These are phyloP conservation scores for Gallinago nigripennis DNA, from an alignment of 2,797 vertebrate genomes.

Conservation along the genomic window DNA sequence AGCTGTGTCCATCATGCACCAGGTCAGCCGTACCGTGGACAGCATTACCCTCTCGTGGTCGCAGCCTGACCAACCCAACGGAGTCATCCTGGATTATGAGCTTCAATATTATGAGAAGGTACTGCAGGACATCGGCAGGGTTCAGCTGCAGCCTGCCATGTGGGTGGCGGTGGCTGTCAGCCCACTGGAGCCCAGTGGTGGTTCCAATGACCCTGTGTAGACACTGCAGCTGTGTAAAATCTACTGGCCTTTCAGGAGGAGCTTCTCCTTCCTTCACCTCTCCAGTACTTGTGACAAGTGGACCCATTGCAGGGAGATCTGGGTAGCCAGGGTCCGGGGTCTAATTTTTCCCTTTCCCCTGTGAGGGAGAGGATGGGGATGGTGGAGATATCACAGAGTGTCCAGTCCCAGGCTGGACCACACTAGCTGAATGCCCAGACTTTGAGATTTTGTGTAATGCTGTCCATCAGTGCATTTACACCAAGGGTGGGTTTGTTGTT, in stretches of 20 bases:
- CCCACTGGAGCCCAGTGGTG: not conserved
- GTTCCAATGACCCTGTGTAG: not conserved
- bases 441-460: not conserved
- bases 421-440: no score
- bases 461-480: not conserved
- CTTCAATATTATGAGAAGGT: slow-evolving; percentile 96
- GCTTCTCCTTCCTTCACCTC: not conserved
- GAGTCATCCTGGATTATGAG: slow-evolving; percentile 95
- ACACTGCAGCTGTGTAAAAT: not conserved
- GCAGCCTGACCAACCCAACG: slow-evolving; percentile 94
- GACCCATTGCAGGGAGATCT: not conserved
- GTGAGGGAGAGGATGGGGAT: not conserved
- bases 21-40: slow-evolving; percentile 88
- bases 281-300: not conserved
- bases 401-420: not conserved
- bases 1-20: slow-evolving; percentile 94
- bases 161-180: not conserved
- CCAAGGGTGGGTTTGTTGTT: not conserved
- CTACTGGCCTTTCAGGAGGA: not conserved
- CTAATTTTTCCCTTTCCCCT: not conserved
- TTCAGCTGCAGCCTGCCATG: fast-evolving
- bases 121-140: not conserved
- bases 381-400: not conserved
- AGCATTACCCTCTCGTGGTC: slow-evolving; percentile 97
- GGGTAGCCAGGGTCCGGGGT: not conserved